These are phyloP conservation scores for Ellobium chinense DNA, from an alignment of 2,888 invertebrate species.

Conservation along the genomic window DNA sequence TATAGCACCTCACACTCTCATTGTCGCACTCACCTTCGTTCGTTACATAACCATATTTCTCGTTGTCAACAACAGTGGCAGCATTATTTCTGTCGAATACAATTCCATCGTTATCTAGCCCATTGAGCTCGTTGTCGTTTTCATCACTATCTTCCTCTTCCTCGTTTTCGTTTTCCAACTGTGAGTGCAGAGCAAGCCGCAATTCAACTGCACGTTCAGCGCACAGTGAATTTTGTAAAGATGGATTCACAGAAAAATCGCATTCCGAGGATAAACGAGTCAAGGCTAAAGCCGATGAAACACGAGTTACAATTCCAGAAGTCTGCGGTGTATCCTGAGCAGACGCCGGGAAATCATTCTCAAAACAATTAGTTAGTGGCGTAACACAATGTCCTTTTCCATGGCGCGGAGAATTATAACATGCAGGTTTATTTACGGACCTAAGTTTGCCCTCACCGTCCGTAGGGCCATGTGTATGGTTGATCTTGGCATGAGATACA, in stretches of 20 bases:
- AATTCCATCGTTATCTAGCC: background rate
- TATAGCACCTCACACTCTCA: background rate
- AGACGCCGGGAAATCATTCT: background rate
- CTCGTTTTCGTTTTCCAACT: background rate
- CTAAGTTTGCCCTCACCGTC: background rate
- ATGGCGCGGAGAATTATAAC: background rate
- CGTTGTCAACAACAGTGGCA: background rate
- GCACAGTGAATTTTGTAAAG: background rate
- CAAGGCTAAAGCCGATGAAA: background rate
- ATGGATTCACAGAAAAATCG: background rate
- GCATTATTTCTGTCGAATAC: background rate
- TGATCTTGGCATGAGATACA: background rate
- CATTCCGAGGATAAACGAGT: slow-evolving; percentile 7
- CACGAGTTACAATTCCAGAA: background rate
- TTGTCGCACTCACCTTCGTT: background rate
- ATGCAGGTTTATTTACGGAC: background rate
- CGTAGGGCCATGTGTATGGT: background rate
- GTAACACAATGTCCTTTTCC: background rate
- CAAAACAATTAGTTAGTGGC: background rate
- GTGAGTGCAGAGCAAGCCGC: background rate
- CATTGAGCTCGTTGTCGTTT: background rate
- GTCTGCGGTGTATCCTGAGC: background rate
- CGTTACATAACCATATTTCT: background rate
- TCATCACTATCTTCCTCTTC: background rate
- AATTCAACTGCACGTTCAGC: background rate